Evolutionary conservation across 2,888 invertebrate genomes (phyloP), one percentile per base, ranked within the genome.

Genomic region (Hermaeophaga mercurialis): DNA sequence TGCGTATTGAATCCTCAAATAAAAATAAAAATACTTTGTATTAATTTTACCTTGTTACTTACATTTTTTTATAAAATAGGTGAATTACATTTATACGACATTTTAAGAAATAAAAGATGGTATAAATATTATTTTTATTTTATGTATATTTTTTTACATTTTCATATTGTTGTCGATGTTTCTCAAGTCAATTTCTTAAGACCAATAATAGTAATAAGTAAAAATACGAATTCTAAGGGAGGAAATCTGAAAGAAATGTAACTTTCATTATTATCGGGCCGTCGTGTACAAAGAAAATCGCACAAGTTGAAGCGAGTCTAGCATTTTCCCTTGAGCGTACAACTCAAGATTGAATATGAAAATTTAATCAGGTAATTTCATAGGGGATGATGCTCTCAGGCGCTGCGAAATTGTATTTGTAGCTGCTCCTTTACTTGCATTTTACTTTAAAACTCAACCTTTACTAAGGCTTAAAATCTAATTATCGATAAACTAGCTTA

Each of bases 331-430:
- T 78, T 77, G 80, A 79, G 84, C 82, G 83, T 83, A 83, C 83
- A 83, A 82, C 80, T 82, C 84, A 84, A 85, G 85, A 87, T 87
- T 87, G 86, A 87, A 86, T 86, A 86, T 87, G 86, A 87, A 87
- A 87, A 84, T 86, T 86, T 86, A 86, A 87, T 86, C 82, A 81
- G 81, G 82, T 84, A 84, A 84, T 84, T 84, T 84, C 82, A 84
- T 83, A 82, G 82, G 82, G 82, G 80, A 79, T 78, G 75, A 77
- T 75, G 76, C 75, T 68, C 66, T 50, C 59, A 46, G 67, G 67
- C 66, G 65, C 62, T 68, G 67, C 68, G 72, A 72, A 73, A 75
- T 72, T 72, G 70, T 70, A 68, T 69, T 68, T 68, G 61, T 58
- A 55, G 62, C 60, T 64, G 63, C 63, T 63, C 65, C 66, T 67